Evolutionary conservation across 2,888 invertebrate species (phyloP), one percentile per base, ranked within the genome.

Genomic region (Craniophora ligustri): DNA sequence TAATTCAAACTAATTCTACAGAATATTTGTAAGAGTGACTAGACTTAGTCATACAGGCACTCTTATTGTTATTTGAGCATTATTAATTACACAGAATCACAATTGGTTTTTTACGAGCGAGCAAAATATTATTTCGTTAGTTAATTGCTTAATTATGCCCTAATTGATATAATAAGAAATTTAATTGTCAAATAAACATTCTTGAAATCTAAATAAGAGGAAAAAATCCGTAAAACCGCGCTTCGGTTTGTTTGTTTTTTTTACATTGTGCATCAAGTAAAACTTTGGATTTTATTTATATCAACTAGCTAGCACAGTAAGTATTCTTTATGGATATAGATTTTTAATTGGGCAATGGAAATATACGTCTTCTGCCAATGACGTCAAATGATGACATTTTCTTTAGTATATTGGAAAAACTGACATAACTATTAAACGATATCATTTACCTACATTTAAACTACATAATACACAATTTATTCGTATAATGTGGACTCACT

Each of bases 181-280:
- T 35, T 60, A 61, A 66, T 72, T 57, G 51, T 53, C 41, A 44
- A 56, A 69, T 63, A 66, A 66, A 71, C 48, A 72, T 72, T 63
- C 48, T 60, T 67, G 21, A 60, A 67, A 48, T 34, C 48, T 16
- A 11, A 49, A 36, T 50, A 48, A 14, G 18, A 53, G 46, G 35
- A 49, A 28, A 45, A 54, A 31, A 47, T 44, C 15, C 6, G 21
- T 28, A 54, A 31, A 47, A 40, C 15, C 6, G 21, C 28, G 13
- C 14, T 7, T 2, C 3, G 11, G 39, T 44, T 44, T 11, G 35
- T 40, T 44, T n/a, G 10, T n/a, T 19, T 40, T 13, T 31, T 19
- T 7, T 19, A 26, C n/a, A 26, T 34, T 34, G 31, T 14, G 18
- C 28, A 16, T 7, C 3, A 14, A n/a, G 21, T 13, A 2, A 19